These are phyloP conservation scores for Percopsis omiscomaycus DNA, from an alignment of 2,797 vertebrate genomes.

Conservation along the genomic window DNA sequence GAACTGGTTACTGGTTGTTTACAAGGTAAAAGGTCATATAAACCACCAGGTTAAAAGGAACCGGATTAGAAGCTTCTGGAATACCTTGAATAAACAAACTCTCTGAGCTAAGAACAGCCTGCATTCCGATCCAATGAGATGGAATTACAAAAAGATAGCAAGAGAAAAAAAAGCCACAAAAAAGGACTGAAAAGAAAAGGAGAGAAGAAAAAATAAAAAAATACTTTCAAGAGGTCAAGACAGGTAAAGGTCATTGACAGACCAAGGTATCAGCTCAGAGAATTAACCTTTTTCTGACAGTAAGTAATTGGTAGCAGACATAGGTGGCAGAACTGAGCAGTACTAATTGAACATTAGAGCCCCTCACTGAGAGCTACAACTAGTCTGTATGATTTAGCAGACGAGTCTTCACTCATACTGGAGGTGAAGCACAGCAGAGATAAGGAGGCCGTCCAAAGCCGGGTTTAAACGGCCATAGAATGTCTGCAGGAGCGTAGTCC, in stretches of 20 bases:
- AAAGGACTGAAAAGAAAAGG: neutral
- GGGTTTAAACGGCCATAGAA: too few relatives aligned
- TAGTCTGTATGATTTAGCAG: neutral
- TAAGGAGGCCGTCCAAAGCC: too few relatives aligned
- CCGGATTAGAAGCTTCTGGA: constrained; percentile 51
- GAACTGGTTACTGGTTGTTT: constrained; percentile 42
- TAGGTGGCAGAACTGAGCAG: neutral
- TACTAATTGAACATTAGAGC: neutral
- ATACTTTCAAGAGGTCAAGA: constrained; percentile 5
- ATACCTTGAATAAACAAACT: constrained; percentile 53
- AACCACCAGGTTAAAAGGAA: constrained; percentile 47
- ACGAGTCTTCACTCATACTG: neutral
- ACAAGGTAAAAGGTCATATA: constrained; percentile 54
- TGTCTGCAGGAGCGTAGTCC: too few relatives aligned
- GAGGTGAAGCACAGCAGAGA: too few relatives aligned
- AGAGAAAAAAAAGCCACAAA: constrained; percentile 12
- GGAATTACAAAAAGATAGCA: constrained; percentile 32
- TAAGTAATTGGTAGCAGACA: constrained; percentile 9
- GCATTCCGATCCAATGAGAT: constrained; percentile 52
- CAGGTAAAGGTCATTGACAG: constrained; percentile 4
- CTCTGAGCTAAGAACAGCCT: constrained; percentile 22
- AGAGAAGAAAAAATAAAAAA: constrained; percentile 12
- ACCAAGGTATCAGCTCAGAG: constrained; percentile 11
- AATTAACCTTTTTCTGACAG: constrained; percentile 1
- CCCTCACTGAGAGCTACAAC: constrained; percentile 1